Evolutionary conservation across 53 echinoderm and acorn worm genomes (phyloP).

Genomic region (Apostichopus leukothele): DNA sequence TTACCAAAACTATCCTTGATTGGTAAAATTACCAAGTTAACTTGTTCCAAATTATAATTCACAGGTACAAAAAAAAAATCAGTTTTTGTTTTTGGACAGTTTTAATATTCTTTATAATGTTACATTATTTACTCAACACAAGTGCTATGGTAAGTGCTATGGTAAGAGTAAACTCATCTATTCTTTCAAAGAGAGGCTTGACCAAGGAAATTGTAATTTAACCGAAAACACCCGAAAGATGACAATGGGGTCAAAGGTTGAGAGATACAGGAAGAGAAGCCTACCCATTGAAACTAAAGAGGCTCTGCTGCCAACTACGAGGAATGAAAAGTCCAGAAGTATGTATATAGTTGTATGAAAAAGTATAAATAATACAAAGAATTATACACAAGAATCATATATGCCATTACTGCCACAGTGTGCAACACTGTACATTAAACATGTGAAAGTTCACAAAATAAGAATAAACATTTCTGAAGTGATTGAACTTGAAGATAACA

Average conservation of each 20-base stretch:
- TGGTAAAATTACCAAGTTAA: no score
- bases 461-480: background rate
- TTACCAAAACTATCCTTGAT: no score
- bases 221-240: background rate
- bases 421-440: background rate
- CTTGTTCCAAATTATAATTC: no score
- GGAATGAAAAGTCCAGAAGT: constrained; percentile 18
- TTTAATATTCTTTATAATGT: no score
- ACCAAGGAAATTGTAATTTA: background rate
- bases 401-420: background rate
- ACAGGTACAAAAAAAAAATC: no score
- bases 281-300: constrained; percentile 43
- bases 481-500: no score
- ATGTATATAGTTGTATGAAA: background rate
- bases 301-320: constrained; percentile 46
- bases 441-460: background rate
- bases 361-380: background rate
- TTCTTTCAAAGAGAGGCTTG: background rate
- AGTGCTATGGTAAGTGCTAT: no score
- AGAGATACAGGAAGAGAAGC: background rate
- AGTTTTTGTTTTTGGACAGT: no score
- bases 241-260: background rate
- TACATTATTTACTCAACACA: no score
- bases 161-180: no score
- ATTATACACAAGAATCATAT: background rate